These are phyloP conservation scores for Montipora capitata DNA, from an alignment of 92 coral and sea anemone genomes.

Conservation along the genomic window DNA sequence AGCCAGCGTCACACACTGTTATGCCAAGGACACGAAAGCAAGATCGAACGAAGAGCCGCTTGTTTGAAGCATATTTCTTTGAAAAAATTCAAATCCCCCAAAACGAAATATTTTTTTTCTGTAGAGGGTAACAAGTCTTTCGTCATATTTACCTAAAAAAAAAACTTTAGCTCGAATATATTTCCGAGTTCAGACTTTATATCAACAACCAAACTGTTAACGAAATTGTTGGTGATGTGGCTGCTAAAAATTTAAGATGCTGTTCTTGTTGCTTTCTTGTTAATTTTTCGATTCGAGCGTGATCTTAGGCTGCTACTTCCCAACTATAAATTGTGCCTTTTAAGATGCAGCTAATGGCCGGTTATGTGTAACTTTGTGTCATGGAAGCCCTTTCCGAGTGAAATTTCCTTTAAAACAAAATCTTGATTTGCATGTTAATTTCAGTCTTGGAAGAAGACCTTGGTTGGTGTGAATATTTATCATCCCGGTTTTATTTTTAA, in stretches of 20 bases:
- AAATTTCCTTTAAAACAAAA: slow-evolving; percentile 8
- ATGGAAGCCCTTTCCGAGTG: slow-evolving; percentile 13
- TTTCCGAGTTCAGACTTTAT: neutral
- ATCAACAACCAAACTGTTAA: slow-evolving; percentile 2
- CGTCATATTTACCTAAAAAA: neutral
- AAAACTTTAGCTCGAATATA: neutral
- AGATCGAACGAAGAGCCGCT: slow-evolving; percentile 44
- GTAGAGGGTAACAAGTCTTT: neutral
- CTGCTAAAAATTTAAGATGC: neutral
- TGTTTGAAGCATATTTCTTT: slow-evolving; percentile 6
- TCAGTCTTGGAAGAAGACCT: neutral
- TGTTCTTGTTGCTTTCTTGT: neutral
- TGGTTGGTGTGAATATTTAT: neutral
- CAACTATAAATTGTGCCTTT: too few relatives aligned
- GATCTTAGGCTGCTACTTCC: neutral
- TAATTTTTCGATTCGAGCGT: neutral
- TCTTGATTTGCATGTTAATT: slow-evolving; percentile 23
- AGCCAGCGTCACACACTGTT: slow-evolving; percentile 26
- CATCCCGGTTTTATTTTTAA: neutral
- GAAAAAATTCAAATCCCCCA: slow-evolving; percentile 7
- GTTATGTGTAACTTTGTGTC: neutral
- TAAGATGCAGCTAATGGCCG: neutral
- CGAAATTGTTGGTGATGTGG: neutral
- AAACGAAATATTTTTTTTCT: slow-evolving; percentile 27
- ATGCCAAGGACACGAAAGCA: slow-evolving; percentile 27